phyloP scores from a whole-genome alignment of 1,140 invertebrate species.

The Leptinotarsa undecemlineata region DNA sequence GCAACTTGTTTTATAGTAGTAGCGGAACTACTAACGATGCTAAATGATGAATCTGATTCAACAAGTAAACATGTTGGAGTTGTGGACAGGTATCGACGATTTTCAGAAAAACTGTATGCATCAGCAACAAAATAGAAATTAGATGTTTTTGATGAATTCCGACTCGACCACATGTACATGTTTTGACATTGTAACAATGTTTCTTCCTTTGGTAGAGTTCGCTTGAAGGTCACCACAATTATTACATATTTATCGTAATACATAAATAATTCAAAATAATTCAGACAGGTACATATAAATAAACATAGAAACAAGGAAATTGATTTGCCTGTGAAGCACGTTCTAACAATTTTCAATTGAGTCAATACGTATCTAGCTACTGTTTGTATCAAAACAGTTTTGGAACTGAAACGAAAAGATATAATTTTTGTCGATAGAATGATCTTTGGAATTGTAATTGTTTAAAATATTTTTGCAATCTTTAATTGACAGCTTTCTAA shows the following conservation, averaged over 20 bases:
- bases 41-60: constrained; percentile 23
- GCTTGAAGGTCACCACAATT: no score
- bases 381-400: no score
- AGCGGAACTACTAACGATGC: constrained; percentile 16
- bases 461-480: background rate
- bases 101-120: background rate
- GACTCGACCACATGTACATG: background rate
- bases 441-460: background rate
- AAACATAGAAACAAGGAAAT: no score
- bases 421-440: no score
- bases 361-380: background rate
- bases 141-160: background rate
- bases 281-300: no score
- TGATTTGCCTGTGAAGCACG: background rate
- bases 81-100: background rate
- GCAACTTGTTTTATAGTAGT: constrained; percentile 23
- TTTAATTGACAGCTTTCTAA: no score
- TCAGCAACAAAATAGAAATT: background rate
- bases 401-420: no score
- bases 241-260: no score
- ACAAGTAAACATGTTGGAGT: constrained; percentile 6
- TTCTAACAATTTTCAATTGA: background rate
- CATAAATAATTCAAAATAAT: no score
- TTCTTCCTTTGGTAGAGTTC: no score
- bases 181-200: background rate